Evolutionary conservation across 1,140 invertebrate genomes (phyloP), one percentile per base, ranked within the genome.

Genomic region (Asbolus verrucosus): DNA sequence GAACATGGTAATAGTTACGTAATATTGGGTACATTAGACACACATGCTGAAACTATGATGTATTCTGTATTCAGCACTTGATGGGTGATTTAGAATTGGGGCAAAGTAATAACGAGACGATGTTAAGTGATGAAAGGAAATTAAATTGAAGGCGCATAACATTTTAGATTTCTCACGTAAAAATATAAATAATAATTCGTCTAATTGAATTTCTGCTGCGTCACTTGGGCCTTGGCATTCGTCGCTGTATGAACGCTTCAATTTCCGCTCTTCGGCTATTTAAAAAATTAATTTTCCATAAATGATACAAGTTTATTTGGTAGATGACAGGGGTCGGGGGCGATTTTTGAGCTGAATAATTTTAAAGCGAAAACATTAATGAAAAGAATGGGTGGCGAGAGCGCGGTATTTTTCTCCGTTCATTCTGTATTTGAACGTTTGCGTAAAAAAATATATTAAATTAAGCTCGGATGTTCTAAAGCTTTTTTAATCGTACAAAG

Each of bases 101-200:
- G n/a, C 33, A 36, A 4, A 3, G 5, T 36, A 36, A 36, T 36
- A 36, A 36, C 33, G 11, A 2, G 33, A 15, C 46, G 21, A 1
- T 54, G n/a, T 21, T 9, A 50, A 5, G 18, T 50, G 43, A 54
- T 54, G 21, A 54, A 54, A 54, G 46, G 46, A 54, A 54, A 54
- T 54, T 24, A 54, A 54, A 54, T 54, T 8, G 19, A 14, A 54
- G 21, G n/a, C 19, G 46, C 16, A 15, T 18, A 18, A 18, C 46
- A 11, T 54, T 54, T 27, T 27, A 21, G 46, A 54, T 27, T 54
- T 54, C 46, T 54, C 46, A 54, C 46, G 46, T 24, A 54, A 54
- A 54, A 54, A 24, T 54, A 54, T 54, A 54, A 54, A 54, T 54
- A 54, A 54, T 54, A 54, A 54, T 54, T 54, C 46, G 46, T 14